Conservation (phyloP, 2,797 vertebrate genomes). For the Schizopygopsis pylzovi region DNA sequence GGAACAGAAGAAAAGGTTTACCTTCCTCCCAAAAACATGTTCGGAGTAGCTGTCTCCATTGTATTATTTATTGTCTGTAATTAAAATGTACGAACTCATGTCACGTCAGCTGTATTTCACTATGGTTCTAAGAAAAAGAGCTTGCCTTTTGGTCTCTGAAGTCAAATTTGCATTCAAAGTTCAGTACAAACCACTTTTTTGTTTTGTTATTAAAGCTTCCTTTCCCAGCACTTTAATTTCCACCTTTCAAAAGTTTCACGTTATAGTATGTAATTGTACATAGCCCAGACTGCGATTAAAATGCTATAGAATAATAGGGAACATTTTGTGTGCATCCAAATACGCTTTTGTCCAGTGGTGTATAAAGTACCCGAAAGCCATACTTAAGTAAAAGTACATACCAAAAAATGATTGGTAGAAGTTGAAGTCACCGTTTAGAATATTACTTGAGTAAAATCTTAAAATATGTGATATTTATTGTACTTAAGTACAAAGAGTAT, state of each 20-base stretch:
- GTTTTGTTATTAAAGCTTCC: background rate
- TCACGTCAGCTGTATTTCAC: conserved; percentile 21
- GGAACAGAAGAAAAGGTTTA: conserved; percentile 53
- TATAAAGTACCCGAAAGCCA: too few species aligned
- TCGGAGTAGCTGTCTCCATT: conserved; percentile 64
- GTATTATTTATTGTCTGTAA: conserved; percentile 47
- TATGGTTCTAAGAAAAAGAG: conserved; percentile 8
- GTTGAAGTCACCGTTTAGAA: too few species aligned
- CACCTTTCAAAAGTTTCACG: background rate
- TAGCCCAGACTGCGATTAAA: background rate
- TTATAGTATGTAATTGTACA: background rate
- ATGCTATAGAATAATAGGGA: too few species aligned
- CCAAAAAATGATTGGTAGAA: too few species aligned
- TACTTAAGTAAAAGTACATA: too few species aligned
- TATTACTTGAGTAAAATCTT: too few species aligned
- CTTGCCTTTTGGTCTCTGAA: conserved; percentile 14
- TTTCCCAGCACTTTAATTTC: background rate
- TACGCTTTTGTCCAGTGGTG: background rate
- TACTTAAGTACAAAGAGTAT: too few species aligned
- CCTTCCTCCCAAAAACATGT: conserved; percentile 68
- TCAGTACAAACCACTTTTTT: background rate
- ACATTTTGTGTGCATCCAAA: background rate
- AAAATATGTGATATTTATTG: too few species aligned
- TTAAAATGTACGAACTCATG: conserved; percentile 45
- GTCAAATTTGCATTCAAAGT: background rate